Evolutionary conservation across 2,113 vertebrate species (phyloP), one percentile per base, ranked within the genome.

Genomic region (Catharus minimus): DNA sequence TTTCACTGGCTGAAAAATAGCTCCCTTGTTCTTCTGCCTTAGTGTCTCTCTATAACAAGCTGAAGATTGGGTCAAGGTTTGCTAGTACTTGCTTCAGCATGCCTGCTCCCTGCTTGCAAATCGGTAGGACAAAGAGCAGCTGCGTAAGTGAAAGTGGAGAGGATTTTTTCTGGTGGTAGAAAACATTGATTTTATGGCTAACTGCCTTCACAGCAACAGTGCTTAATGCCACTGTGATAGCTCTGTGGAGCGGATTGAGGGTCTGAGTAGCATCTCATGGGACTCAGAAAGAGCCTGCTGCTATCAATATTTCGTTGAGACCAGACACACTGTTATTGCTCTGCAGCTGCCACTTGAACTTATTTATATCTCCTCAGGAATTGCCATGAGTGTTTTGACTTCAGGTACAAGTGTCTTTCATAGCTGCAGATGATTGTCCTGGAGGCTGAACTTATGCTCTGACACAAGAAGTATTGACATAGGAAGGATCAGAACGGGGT

Each of bases 281-380:
- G 78, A 65, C 36, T 82, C 1, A 1, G 65, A 82, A 89, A 44
- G 19, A 79, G 30, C 71, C 41, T 68, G 44, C 71, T 87, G 36
- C 66, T 85, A 84, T 91, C 90, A 82, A 57, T 92, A 89, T 82
- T 89, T 95, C 33, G 41, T 82, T 79, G 82, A 89, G 71, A 33
- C 32, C 65, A 82, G 90, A 75, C 1, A 2, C 28, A 23, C 10
- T 57, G 33, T 65, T 95, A 91, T 47, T 36, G 52, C 36, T 81
- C n/a, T 56, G 74, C 14, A 81, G 75, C 32, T 89, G 67, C 22
- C 36, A 72, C 38, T 69, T 94, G 82, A 87, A 91, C 47, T 76
- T 92, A 87, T 69, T 89, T 80, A 64, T 85, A 73, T 58, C 47
- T 66, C 60, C 85, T 58, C 9, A 67, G 56, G 75, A 88, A 91